Conservation (phyloP, 1,140 invertebrate genomes). For the Lerema accius region DNA sequence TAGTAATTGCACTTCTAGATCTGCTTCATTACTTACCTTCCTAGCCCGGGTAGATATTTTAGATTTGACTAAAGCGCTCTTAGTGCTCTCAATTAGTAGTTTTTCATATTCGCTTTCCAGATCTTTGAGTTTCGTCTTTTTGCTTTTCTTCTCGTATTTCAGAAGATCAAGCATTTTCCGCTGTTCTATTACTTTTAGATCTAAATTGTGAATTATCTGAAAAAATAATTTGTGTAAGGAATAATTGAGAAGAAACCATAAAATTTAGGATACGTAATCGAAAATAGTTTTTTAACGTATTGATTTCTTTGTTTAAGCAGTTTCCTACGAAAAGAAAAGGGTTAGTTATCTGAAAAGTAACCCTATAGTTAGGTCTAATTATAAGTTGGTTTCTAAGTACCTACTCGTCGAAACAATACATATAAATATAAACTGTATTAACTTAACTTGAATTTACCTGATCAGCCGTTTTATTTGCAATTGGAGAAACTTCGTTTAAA, state of each 20-base stretch:
- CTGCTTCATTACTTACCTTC: constrained; percentile 54
- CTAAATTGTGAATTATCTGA: constrained; percentile 84
- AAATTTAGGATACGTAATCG: constrained; percentile 1
- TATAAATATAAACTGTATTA: too few relatives aligned
- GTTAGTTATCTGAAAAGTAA: too few relatives aligned
- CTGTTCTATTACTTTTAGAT: constrained; percentile 89
- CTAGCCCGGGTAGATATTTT: constrained; percentile 66
- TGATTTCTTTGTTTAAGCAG: too few relatives aligned
- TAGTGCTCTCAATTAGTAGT: constrained; percentile 71
- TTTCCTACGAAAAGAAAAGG: too few relatives aligned
- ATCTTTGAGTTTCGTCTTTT: constrained; percentile 81
- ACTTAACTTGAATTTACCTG: constrained; percentile 51
- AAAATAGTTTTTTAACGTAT: too few relatives aligned
- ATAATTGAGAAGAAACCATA: neutral
- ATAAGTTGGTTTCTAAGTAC: too few relatives aligned
- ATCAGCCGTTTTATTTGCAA: constrained; percentile 69
- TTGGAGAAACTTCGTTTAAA: constrained; percentile 70
- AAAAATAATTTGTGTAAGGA: constrained; percentile 37
- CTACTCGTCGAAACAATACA: too few relatives aligned
- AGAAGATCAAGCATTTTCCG: constrained; percentile 89
- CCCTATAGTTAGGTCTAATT: too few relatives aligned
- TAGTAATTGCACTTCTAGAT: neutral
- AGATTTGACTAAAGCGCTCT: constrained; percentile 80
- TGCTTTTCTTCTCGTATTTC: constrained; percentile 86
- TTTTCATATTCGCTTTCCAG: constrained; percentile 85